Percentiles rank a stretch among this genome's conserved stretches.
phyloP scores from a whole-genome alignment of 2,113 vertebrate species.

The Pteronura brasiliensis region DNA sequence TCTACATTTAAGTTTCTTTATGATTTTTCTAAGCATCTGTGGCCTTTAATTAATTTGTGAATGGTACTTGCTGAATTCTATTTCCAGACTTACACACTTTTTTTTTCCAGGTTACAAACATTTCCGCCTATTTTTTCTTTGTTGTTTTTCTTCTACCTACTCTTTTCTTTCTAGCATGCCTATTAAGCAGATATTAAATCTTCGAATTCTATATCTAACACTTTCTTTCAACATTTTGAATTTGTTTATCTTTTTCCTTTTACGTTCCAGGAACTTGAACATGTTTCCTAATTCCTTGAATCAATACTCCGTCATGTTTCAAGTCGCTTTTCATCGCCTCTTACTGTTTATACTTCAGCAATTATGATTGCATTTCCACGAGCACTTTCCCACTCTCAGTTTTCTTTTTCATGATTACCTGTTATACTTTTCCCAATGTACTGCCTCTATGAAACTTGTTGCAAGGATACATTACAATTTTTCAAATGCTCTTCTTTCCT shows the following conservation, averaged over 20 bases:
- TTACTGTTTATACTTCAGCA: not conserved
- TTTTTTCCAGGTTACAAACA: not conserved
- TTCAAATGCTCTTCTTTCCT: not conserved
- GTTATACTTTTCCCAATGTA: not conserved
- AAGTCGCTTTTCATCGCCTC: not conserved
- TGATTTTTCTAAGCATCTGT: not conserved
- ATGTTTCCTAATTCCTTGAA: not conserved
- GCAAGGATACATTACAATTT: not conserved
- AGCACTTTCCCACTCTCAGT: not conserved
- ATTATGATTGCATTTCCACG: not conserved
- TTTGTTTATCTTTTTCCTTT: not conserved
- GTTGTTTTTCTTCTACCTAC: not conserved
- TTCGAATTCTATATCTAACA: not conserved
- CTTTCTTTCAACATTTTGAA: not conserved
- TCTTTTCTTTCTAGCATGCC: not conserved
- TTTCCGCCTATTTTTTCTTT: not conserved
- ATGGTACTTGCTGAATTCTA: not conserved
- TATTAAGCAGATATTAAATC: not conserved
- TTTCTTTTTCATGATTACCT: not conserved
- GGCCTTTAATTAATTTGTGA: not conserved
- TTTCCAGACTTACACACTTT: not conserved
- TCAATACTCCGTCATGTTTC: not conserved
- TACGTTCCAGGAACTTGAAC: not conserved
- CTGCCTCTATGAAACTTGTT: not conserved
- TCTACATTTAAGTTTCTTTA: not conserved